Conservation (phyloP, 2,113 vertebrate genomes). For the Rhipidura dahli region DNA sequence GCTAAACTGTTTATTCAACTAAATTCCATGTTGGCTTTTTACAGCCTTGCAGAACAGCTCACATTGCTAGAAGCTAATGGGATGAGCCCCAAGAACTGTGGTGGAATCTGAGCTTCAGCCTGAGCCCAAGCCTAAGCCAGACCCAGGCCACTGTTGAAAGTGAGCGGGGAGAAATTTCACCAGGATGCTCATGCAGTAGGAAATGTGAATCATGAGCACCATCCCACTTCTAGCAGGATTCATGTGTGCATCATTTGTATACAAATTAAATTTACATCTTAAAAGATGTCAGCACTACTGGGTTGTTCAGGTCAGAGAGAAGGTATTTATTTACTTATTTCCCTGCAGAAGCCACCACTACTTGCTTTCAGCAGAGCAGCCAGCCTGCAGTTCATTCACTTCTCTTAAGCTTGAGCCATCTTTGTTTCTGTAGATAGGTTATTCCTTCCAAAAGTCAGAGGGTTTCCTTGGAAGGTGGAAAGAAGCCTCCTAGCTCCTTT, state of each 20-base stretch:
- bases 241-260: neutral
- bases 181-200: neutral
- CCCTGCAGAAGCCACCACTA: neutral
- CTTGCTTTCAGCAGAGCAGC: neutral
- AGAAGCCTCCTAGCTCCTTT: neutral
- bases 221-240: neutral
- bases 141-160: neutral
- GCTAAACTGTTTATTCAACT: constrained; percentile 62
- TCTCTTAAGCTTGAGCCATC: neutral
- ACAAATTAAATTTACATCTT: neutral
- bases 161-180: neutral
- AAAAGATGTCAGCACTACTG: neutral
- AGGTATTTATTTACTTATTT: neutral
- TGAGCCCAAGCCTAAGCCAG: neutral
- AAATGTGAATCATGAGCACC: neutral
- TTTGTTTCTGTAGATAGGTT: neutral
- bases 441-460: neutral
- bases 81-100: neutral
- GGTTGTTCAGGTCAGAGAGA: neutral
- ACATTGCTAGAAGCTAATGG: neutral
- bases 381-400: neutral
- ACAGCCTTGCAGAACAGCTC: neutral
- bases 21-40: constrained; percentile 49
- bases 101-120: neutral
- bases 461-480: neutral